Base-by-base conservation (phyloP, 1,140 invertebrate species). In the Bombus pascuorum region DNA sequence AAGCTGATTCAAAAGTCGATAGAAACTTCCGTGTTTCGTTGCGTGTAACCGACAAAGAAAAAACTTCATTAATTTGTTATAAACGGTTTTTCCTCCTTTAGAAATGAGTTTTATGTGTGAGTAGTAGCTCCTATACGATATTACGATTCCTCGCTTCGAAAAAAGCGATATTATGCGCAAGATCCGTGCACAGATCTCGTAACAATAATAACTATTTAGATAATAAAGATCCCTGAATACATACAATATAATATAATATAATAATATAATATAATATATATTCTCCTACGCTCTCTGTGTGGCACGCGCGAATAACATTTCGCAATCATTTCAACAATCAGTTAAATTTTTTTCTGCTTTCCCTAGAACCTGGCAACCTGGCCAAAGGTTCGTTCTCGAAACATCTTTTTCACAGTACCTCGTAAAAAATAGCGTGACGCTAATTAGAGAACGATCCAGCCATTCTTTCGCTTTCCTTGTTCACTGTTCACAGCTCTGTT, bases 221-320 rank as follows among this genome's bases (percentile, higher is more conserved):
- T 91, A 92, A 93, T 93, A 92, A 93, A 94, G 87, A 93, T 94
- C 92, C 92, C 93, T 94, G 93, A 94, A 93, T 93, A 91, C 82
- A 88, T 89, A 85, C 74, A 87, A 86, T 88, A 84, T 81, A 89
- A 80, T 82, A 78, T 66, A 76, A 85, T 86, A 87, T 86, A 78
- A 68, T 77, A 86, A 71, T 75, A 78, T 78, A 70, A 80, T 86
- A 89, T 83, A 87, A 82, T 87, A 88, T 90, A 84, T 91, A 87
- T 90, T 92, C 88, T 90, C 66, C 82, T 92, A 91, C 78, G 83
- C 68, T 86, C 87, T 90, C 62, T 86, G 90, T 89, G 92, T 93
- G 92, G 92, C 93, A 93, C 90, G 86, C 66, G 83, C 85, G 87
- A 91, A 88, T 76, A 84, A 87, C 71, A 75, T 85, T 78, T 85